These are phyloP conservation scores for Diadumene lineata DNA, from an alignment of 92 coral and sea anemone genomes.

Conservation along the genomic window DNA sequence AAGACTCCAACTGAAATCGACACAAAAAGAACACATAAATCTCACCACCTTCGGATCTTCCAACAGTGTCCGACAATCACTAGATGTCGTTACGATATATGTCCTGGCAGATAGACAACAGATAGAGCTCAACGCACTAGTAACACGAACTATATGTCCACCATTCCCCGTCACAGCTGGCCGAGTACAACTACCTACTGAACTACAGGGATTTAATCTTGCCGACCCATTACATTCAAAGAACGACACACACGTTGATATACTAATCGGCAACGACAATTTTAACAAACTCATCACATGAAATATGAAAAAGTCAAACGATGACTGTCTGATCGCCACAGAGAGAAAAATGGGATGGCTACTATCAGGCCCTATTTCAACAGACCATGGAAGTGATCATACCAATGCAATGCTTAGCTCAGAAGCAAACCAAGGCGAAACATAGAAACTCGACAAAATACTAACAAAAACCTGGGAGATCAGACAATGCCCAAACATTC, in stretches of 20 bases:
- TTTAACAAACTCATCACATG: slow-evolving; percentile 16
- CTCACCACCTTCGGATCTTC: slow-evolving; percentile 42
- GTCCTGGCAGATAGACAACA: slow-evolving; percentile 10
- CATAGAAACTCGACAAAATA: not conserved
- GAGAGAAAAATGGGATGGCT: slow-evolving; percentile 21
- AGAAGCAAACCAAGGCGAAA: no score
- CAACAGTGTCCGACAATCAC: slow-evolving; percentile 20
- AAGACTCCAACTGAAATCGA: slow-evolving; percentile 25
- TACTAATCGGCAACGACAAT: slow-evolving; percentile 31
- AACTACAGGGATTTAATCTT: no score
- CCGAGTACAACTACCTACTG: slow-evolving; percentile 16
- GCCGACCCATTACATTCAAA: no score
- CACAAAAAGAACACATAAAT: slow-evolving; percentile 26
- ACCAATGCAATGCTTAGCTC: no score
- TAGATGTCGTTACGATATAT: slow-evolving; percentile 13
- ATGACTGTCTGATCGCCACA: slow-evolving; percentile 31
- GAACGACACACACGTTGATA: slow-evolving; percentile 15
- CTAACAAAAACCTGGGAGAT: not conserved
- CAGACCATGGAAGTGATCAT: no score
- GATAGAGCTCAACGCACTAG: slow-evolving; percentile 34
- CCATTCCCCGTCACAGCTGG: slow-evolving; percentile 21
- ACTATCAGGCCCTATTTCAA: no score
- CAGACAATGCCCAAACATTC: no score
- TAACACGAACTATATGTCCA: slow-evolving; percentile 39
- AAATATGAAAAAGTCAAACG: slow-evolving; percentile 29